These are phyloP conservation scores for Lepisosteus oculatus DNA, from an alignment of 2,113 vertebrate genomes.

Conservation along the genomic window DNA sequence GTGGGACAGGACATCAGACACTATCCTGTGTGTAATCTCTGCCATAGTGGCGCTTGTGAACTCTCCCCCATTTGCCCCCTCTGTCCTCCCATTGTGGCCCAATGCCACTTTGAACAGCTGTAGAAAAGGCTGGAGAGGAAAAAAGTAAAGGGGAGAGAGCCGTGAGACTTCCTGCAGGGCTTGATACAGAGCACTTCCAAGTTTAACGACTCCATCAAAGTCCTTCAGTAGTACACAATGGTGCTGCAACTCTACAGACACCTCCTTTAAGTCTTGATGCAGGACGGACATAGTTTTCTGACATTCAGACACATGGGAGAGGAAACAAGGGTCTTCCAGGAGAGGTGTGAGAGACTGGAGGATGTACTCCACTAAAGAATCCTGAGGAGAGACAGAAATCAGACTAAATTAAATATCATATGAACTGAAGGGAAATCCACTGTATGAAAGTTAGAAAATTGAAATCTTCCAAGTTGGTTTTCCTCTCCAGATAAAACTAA, in stretches of 20 bases:
- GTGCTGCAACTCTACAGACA: slow-evolving; percentile 42
- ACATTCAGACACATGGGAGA: slow-evolving; percentile 34
- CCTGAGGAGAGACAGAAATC: slow-evolving; percentile 39
- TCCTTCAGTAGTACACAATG: slow-evolving; percentile 36
- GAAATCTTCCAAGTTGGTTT: not conserved
- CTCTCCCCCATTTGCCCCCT: slow-evolving; percentile 18
- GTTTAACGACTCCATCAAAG: slow-evolving; percentile 36
- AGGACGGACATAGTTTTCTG: slow-evolving; percentile 48
- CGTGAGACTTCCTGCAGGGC: slow-evolving; percentile 62
- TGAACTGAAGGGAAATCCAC: too few relatives aligned
- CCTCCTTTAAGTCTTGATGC: slow-evolving; percentile 35
- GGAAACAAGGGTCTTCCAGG: slow-evolving; percentile 48
- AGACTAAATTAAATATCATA: not conserved
- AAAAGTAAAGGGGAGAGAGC: slow-evolving; percentile 67
- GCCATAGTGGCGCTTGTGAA: slow-evolving; percentile 31
- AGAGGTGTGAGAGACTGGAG: slow-evolving; percentile 33
- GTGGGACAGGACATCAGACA: slow-evolving; percentile 49
- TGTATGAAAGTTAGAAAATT: not conserved
- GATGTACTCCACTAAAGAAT: slow-evolving; percentile 54
- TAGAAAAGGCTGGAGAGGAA: slow-evolving; percentile 55
- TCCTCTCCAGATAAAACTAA: too few relatives aligned
- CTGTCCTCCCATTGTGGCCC: slow-evolving; percentile 17
- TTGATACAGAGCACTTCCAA: slow-evolving; percentile 55
- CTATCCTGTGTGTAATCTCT: slow-evolving; percentile 56
- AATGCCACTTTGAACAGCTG: slow-evolving; percentile 41